phyloP scores from a whole-genome alignment of 2,888 invertebrate species.

The Tanytarsus gracilentus region DNA sequence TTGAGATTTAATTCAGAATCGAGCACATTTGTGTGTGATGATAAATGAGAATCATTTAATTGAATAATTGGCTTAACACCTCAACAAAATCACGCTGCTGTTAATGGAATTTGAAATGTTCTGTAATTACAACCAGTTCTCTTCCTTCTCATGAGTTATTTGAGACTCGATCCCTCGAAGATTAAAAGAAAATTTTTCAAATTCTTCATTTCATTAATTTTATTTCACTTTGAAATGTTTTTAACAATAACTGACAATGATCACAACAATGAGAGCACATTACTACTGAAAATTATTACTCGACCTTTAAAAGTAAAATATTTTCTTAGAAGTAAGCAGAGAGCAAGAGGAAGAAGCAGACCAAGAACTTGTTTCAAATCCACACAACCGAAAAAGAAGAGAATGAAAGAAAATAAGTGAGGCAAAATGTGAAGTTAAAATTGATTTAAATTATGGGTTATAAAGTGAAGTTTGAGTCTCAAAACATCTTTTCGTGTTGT shows the following conservation, averaged over 20 bases:
- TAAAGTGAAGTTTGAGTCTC: constrained; percentile 15
- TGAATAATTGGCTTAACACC: constrained; percentile 21
- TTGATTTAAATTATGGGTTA: constrained; percentile 27
- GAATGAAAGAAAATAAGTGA: neutral
- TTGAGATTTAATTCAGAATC: constrained; percentile 9
- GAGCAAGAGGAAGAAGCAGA: neutral
- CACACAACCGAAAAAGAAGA: neutral
- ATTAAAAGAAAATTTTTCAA: neutral
- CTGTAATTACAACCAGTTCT: constrained; percentile 13
- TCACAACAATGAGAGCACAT: too few species aligned
- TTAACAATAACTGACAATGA: neutral
- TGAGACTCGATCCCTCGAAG: neutral
- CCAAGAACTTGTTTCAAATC: constrained; percentile 1
- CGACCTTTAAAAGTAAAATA: neutral
- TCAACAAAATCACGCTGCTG: neutral
- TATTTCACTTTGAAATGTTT: neutral
- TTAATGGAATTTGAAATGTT: constrained; percentile 12
- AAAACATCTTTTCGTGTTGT: constrained; percentile 18
- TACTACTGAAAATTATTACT: neutral
- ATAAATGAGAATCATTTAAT: constrained; percentile 16
- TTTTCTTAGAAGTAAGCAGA: neutral
- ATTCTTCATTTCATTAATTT: neutral
- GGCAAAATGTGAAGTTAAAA: constrained; percentile 1
- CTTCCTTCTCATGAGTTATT: neutral
- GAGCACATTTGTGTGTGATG: neutral